Percentiles rank a stretch among this genome's conserved stretches.
phyloP scores from a whole-genome alignment of 2,888 invertebrate genomes.

The Electrophaes corylata region DNA sequence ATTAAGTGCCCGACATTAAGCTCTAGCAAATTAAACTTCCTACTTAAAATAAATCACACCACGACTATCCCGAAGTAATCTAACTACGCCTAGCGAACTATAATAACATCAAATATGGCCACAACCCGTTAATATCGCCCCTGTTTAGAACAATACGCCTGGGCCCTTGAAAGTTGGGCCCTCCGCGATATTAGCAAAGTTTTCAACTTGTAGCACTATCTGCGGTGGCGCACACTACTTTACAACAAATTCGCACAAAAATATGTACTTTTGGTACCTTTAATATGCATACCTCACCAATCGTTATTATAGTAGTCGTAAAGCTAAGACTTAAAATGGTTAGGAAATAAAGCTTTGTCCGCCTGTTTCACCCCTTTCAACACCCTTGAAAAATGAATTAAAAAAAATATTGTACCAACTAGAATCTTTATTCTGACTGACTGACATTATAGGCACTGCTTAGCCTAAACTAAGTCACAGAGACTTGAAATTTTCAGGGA shows the following conservation, averaged over 20 bases:
- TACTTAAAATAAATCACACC: constrained; percentile 32
- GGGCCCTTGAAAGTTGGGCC: constrained; percentile 61
- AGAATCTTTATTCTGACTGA: too few species aligned
- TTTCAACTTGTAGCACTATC: constrained; percentile 43
- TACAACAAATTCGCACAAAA: not conserved
- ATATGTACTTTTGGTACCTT: not conserved
- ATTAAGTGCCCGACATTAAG: not conserved
- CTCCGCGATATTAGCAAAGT: constrained; percentile 76
- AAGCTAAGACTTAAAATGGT: too few species aligned
- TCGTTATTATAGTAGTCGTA: too few species aligned
- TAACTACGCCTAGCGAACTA: constrained; percentile 34
- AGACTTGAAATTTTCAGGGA: too few species aligned
- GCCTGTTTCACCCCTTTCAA: too few species aligned
- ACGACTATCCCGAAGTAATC: constrained; percentile 33
- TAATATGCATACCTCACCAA: too few species aligned
- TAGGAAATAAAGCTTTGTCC: too few species aligned
- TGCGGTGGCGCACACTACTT: constrained; percentile 6
- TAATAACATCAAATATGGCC: constrained; percentile 37
- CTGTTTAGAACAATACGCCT: constrained; percentile 37
- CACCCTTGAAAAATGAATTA: too few species aligned
- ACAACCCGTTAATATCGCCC: constrained; percentile 41
- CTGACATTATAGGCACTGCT: too few species aligned
- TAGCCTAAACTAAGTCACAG: too few species aligned
- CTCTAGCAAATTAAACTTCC: constrained; percentile 8
- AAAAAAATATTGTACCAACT: too few species aligned